Conservation (phyloP, 2,797 vertebrate genomes). For the Nyctibius grandis region DNA sequence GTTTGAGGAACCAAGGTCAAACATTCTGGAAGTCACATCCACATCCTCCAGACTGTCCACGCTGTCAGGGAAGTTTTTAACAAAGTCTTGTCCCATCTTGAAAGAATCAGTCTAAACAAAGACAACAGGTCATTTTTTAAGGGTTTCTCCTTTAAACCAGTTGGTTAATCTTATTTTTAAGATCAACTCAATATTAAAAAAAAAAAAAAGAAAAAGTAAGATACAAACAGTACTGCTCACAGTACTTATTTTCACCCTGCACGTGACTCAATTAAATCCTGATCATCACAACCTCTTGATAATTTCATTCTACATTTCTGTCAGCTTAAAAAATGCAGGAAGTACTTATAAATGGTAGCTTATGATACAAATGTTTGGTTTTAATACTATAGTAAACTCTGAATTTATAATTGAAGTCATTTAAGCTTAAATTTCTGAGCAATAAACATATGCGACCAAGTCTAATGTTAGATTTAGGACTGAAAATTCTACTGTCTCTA, state of each 20-base stretch:
- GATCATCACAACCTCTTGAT: neutral
- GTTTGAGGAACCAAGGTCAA: slow-evolving; percentile 63
- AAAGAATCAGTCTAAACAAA: slow-evolving; percentile 90
- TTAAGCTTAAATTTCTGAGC: neutral
- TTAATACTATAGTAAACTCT: neutral
- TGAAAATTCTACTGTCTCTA: neutral
- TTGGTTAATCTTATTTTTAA: neutral
- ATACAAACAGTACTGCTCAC: neutral
- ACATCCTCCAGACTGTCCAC: slow-evolving; percentile 72
- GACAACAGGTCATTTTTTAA: neutral
- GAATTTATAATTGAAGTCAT: neutral
- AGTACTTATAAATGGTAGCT: neutral
- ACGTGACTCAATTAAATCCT: neutral
- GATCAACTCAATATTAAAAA: neutral
- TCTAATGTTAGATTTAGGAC: neutral
- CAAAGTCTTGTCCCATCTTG: slow-evolving; percentile 86
- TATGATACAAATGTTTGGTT: neutral
- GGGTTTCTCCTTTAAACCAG: neutral
- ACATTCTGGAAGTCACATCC: slow-evolving; percentile 72
- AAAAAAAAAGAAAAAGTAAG: neutral
- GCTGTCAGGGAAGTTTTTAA: slow-evolving; percentile 74
- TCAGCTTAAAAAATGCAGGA: neutral
- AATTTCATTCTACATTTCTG: neutral
- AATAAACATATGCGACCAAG: neutral
- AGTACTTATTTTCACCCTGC: neutral